Base-by-base conservation (phyloP, 2,888 invertebrate genomes). In the Philonicus albiceps region DNA sequence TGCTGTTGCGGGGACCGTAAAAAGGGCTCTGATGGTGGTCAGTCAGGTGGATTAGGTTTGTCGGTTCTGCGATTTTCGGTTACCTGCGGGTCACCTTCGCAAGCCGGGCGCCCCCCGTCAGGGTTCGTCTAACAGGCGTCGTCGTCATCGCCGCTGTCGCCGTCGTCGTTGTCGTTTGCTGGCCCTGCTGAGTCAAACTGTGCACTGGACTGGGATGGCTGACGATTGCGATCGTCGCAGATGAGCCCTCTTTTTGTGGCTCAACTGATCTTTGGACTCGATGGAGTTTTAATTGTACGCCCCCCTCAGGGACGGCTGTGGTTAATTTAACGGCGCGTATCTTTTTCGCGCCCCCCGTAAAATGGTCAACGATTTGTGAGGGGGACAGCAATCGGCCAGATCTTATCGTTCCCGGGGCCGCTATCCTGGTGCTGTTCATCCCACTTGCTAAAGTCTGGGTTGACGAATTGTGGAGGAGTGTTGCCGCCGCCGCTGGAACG, bases 401-500 rank as follows among this genome's bases (percentile, higher is more conserved):
- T 11, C 7, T 64, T 3, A 1, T 8, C 3, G 2, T 27, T 3
- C 2, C 19, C 2, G 7, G 27, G 1, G 37, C 6, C 16, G n/a
- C 19, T 72, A 37, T 53, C 64, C 72, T 83, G n/a, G 37, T 22
- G 31, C 73, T 22, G 7, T 30, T 73, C 19, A 73, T n/a, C 40
- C 13, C 2, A 16, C 43, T 43, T 8, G 43, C 22, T 6, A 30
- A 16, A 13, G 73, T 73, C 43, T 84, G 84, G 8, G 73, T 84
- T 1, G 84, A 84, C n/a, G 84, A 84, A 11, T 73, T 84, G 13
- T 49, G 19, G 2, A 84, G n/a, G n/a, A n/a, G n/a, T n/a, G n/a
- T n/a, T n/a, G n/a, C 73, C 0, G 34, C 37, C 16, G 64, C 16
- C 5, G 72, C 11, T 8, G 83, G 19, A 5, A 31, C 31, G 31